Percentiles rank a stretch among this genome's conserved stretches.
phyloP scores from a whole-genome alignment of 2,113 vertebrate genomes.

The Oceanites oceanicus region DNA sequence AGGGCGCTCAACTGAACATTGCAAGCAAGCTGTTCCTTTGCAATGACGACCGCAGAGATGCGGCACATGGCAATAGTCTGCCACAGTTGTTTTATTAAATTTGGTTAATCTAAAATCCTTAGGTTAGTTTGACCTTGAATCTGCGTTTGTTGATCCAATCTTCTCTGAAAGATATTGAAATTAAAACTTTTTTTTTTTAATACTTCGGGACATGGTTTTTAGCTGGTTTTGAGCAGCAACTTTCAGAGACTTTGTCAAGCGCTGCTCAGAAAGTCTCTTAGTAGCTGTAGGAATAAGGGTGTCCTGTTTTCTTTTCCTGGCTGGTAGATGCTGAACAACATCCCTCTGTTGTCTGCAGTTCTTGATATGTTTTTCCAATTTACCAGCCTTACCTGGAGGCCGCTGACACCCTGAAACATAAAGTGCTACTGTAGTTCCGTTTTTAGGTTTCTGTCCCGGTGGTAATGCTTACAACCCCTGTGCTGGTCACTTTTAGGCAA shows the following conservation, averaged over 20 bases:
- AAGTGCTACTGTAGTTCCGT: background rate
- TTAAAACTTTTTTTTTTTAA: background rate
- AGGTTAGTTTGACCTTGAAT: background rate
- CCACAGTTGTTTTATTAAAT: background rate
- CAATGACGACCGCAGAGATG: background rate
- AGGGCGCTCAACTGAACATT: background rate
- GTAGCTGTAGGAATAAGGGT: background rate
- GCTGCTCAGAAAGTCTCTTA: background rate
- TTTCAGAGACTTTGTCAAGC: background rate
- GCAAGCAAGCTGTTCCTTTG: background rate
- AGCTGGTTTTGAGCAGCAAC: background rate
- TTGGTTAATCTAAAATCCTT: background rate
- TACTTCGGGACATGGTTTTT: background rate
- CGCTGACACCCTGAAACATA: background rate
- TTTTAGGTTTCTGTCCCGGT: background rate
- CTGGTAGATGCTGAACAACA: background rate
- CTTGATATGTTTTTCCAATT: background rate
- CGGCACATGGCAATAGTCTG: rapidly evolving
- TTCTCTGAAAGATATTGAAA: background rate
- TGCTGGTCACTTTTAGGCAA: background rate
- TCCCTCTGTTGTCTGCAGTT: background rate
- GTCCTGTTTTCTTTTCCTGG: background rate
- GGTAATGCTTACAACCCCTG: background rate
- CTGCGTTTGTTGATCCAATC: background rate
- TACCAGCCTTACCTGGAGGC: background rate